These are phyloP conservation scores for Hydrochoerus hydrochaeris DNA, from an alignment of 2,113 vertebrate species.

Conservation along the genomic window DNA sequence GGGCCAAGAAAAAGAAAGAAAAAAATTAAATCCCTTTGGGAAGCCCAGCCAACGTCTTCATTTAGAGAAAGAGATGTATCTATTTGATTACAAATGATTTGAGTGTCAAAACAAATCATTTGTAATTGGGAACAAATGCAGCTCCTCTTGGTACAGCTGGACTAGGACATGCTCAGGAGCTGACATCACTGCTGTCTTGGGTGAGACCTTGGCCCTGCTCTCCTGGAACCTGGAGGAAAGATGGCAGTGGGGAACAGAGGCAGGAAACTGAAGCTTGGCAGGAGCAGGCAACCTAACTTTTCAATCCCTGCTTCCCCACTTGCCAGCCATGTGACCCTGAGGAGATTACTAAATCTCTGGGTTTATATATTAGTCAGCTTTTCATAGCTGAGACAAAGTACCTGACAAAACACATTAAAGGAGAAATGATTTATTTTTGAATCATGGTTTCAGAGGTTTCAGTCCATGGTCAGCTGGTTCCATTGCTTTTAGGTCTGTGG, in stretches of 20 bases:
- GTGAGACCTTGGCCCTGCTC: neutral
- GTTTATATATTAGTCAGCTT: neutral
- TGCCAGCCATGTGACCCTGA: neutral
- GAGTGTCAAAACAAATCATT: conserved; percentile 83
- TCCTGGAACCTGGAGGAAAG: neutral
- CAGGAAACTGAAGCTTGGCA: neutral
- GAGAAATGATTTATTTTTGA: neutral
- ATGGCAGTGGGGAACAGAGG: neutral
- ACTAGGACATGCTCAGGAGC: neutral
- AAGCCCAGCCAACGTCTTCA: conserved; percentile 69
- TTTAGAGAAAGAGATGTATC: conserved; percentile 66
- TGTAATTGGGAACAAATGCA: conserved; percentile 83
- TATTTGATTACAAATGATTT: conserved; percentile 83
- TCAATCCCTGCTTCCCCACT: neutral
- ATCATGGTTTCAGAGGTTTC: neutral
- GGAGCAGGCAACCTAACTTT: neutral
- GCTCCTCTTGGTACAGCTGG: neutral
- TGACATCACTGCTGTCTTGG: neutral
- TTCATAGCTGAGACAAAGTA: neutral
- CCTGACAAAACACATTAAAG: neutral
- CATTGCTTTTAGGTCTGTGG: neutral
- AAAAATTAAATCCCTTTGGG: conserved; percentile 54
- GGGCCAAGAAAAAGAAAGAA: conserved; percentile 70
- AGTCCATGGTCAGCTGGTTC: neutral
- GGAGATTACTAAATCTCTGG: neutral